These are phyloP conservation scores for Ypsolopha scabrella DNA, from an alignment of 2,888 invertebrate genomes.

Conservation along the genomic window DNA sequence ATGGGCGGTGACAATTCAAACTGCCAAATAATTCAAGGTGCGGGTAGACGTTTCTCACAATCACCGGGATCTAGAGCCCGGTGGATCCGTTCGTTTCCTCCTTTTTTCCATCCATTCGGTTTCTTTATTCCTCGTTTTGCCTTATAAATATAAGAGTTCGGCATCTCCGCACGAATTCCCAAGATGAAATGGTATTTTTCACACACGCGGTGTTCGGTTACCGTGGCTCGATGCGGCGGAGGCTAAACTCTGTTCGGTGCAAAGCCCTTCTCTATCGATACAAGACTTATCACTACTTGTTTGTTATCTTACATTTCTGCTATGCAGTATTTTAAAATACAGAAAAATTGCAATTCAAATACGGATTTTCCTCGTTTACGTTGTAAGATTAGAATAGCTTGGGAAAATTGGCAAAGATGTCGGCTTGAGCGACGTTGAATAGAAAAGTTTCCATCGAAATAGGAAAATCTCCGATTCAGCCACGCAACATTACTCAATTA, in stretches of 20 bases:
- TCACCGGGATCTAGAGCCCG: slow-evolving; percentile 57
- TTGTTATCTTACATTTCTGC: not conserved
- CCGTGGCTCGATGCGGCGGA: slow-evolving; percentile 25
- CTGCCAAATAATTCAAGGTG: slow-evolving; percentile 63
- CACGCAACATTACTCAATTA: slow-evolving; percentile 35
- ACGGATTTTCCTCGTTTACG: too few species aligned
- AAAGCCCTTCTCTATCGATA: slow-evolving; percentile 36
- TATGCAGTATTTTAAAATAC: not conserved
- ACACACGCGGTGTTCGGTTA: slow-evolving; percentile 23
- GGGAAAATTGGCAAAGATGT: too few species aligned
- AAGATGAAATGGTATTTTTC: slow-evolving; percentile 64
- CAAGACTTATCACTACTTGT: slow-evolving; percentile 18
- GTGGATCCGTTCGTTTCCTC: slow-evolving; percentile 14
- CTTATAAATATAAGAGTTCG: slow-evolving; percentile 64
- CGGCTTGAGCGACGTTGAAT: too few species aligned
- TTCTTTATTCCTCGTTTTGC: slow-evolving; percentile 59
- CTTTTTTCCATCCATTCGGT: slow-evolving; percentile 50
- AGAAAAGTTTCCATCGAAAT: too few species aligned
- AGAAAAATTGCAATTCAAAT: too few species aligned
- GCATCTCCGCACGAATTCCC: slow-evolving; percentile 59
- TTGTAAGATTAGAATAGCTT: too few species aligned
- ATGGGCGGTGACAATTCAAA: slow-evolving; percentile 51
- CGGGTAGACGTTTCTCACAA: slow-evolving; percentile 55
- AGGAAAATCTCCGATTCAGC: slow-evolving; percentile 6
- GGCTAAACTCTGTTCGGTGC: slow-evolving; percentile 33